Conservation (phyloP, 2,797 vertebrate species). For the Orientallactaga sibirica region DNA sequence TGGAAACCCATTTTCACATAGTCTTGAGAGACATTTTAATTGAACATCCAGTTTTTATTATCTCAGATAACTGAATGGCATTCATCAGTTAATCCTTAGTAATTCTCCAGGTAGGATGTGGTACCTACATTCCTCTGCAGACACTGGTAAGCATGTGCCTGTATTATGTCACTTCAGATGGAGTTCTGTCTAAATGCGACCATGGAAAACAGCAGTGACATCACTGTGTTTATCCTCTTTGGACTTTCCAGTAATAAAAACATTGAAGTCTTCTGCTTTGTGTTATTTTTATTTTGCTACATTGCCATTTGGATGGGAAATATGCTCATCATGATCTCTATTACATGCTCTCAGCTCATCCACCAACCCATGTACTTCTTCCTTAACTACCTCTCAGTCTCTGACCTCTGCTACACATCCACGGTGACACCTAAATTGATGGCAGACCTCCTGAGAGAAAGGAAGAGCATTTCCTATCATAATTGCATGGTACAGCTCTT, state of each 20-base stretch:
- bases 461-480: conserved; percentile 66
- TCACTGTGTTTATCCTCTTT: conserved; percentile 62
- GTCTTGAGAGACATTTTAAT: neutral
- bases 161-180: conserved; percentile 23
- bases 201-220: conserved; percentile 40
- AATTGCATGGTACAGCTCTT: conserved; percentile 78
- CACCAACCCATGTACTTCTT: conserved; percentile 81
- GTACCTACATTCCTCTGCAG: neutral
- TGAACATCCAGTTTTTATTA: neutral
- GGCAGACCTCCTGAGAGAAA: conserved; percentile 60
- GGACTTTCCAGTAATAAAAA: conserved; percentile 61
- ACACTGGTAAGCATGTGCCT: neutral
- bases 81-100: neutral
- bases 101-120: neutral
- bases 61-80: neutral
- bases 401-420: conserved; percentile 76
- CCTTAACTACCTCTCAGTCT: conserved; percentile 74
- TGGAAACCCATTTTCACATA: neutral
- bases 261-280: conserved; percentile 40
- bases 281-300: conserved; percentile 65
- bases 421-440: conserved; percentile 79
- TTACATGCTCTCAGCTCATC: conserved; percentile 45
- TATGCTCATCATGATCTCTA: conserved; percentile 72
- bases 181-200: neutral
- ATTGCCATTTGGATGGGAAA: conserved; percentile 73